Evolutionary conservation across 2,888 invertebrate genomes (phyloP), one percentile per base, ranked within the genome.

Genomic region (Caenorhabditis drosophilae): DNA sequence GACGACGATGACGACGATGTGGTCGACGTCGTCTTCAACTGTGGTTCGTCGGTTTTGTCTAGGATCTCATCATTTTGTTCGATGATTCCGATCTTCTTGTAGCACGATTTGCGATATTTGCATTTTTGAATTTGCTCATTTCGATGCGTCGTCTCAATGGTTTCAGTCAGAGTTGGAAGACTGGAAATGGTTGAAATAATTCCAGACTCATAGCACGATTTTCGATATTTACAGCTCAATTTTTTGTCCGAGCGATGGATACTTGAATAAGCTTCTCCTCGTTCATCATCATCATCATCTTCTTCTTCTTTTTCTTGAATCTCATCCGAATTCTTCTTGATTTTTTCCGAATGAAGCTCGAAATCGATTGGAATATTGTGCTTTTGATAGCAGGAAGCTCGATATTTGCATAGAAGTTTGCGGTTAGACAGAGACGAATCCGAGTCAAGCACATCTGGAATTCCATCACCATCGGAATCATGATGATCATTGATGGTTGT

Each of bases 341-440:
- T 54, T 12, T 55, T 27, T 49, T 53, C 73, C 59, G 55, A 25
- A 42, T 57, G 40, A 18, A 44, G 48, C 15, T 62, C 67, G n/a
- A n/a, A n/a, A 31, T 46, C 57, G 47, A 60, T 62, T 12, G 51
- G 60, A 26, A 66, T 56, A 34, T 52, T 53, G 36, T 54, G 48
- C 20, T 64, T 41, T 20, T 69, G 59, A 42, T 80, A 80, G 52
- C 79, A 80, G 22, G 67, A 64, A 34, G 73, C 72, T 11, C 78
- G 70, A 53, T 80, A 80, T 42, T 81, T 78, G 61, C 80, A 81
- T 23, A 55, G 57, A 52, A 81, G 72, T 41, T 79, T 77, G 27
- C 66, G 41, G 18, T 70, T 56, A 7, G 50, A 41, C 53, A 67
- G 53, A 9, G 53, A 40, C 6, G 62, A 44, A 15, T 70, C 64